Conservation (phyloP, 1,140 invertebrate species). For the Trissolcus basalis region DNA sequence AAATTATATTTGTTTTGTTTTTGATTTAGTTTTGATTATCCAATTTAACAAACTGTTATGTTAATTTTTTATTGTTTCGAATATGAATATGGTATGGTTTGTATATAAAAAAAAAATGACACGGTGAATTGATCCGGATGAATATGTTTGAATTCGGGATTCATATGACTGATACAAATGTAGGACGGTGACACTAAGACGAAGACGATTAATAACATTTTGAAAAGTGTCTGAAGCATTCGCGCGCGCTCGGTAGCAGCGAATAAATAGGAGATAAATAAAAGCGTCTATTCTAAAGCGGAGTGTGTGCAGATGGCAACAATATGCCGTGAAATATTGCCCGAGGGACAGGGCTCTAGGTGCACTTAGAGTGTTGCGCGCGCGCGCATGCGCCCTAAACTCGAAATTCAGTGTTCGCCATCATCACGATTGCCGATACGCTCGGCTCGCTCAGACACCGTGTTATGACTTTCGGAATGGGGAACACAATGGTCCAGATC, state of each 20-base stretch:
- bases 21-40: no score
- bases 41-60: no score
- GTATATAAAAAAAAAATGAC: no score
- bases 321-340: constrained; percentile 76
- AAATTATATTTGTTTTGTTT: no score
- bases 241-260: constrained; percentile 66
- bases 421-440: constrained; percentile 63
- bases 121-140: not conserved
- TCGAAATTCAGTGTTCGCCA: constrained; percentile 67
- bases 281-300: constrained; percentile 70
- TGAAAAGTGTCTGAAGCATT: constrained; percentile 73
- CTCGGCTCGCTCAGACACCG: constrained; percentile 67
- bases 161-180: constrained; percentile 24
- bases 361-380: constrained; percentile 13
- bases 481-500: constrained; percentile 76
- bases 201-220: constrained; percentile 76
- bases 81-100: no score
- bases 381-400: constrained; percentile 50
- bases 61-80: no score
- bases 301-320: constrained; percentile 77
- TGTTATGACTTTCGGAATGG: constrained; percentile 77
- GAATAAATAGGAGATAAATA: constrained; percentile 76
- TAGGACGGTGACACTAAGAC: constrained; percentile 42
- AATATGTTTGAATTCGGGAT: not conserved
- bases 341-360: constrained; percentile 3